These are phyloP conservation scores for Anguilla rostrata DNA, from an alignment of 2,113 vertebrate genomes.

Conservation along the genomic window DNA sequence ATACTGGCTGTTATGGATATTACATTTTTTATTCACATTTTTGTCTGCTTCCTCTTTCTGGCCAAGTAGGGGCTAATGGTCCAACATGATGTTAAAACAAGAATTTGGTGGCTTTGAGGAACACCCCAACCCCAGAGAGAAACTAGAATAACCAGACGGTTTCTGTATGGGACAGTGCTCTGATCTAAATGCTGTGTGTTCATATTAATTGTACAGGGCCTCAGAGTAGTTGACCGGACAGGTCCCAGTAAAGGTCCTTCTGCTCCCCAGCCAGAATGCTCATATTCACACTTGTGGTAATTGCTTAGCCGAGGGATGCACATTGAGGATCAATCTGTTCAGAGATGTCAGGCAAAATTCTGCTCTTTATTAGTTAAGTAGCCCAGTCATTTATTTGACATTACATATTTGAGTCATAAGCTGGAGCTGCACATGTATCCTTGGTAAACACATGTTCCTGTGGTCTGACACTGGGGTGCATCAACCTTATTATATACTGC, in stretches of 20 bases:
- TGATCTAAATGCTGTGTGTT: slow-evolving; percentile 9
- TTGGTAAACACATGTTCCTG: no score
- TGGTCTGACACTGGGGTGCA: no score
- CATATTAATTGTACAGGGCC: not conserved
- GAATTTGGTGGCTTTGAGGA: not conserved
- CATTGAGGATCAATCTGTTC: no score
- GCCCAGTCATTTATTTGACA: no score
- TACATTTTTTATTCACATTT: not conserved
- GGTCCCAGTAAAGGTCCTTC: not conserved
- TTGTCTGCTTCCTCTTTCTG: not conserved
- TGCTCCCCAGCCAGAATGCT: not conserved
- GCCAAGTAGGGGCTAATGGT: not conserved
- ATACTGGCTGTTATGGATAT: no score
- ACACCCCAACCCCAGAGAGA: not conserved
- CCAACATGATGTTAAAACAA: not conserved
- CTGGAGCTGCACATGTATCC: no score
- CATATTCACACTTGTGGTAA: not conserved
- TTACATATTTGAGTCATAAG: no score
- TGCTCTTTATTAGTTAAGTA: no score
- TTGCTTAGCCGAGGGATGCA: no score
- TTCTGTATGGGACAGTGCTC: not conserved
- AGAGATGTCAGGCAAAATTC: no score
- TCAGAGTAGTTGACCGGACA: not conserved
- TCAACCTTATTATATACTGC: no score
- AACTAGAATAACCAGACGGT: slow-evolving; percentile 6